Evolutionary conservation across 2,797 vertebrate species (phyloP), one percentile per base, ranked within the genome.

Genomic region (Pampus argenteus): DNA sequence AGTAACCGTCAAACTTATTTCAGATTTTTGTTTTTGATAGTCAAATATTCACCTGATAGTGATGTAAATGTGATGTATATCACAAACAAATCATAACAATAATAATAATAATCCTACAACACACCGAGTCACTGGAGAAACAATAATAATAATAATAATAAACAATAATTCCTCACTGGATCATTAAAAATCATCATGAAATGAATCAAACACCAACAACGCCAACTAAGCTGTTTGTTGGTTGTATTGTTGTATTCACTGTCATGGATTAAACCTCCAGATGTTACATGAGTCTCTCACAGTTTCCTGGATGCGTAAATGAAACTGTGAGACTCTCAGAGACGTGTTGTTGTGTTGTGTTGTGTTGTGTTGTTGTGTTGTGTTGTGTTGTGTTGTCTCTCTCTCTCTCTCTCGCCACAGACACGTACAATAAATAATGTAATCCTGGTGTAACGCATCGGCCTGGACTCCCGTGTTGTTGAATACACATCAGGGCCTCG

Each of bases 401-500:
- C 45, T 23, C 3, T 20, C 10, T 18, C 22, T 57, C 42, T 9
- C 26, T 17, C 49, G 40, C 50, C 65, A 26, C 45, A 34, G 54
- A 70, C 36, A 28, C 55, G 48, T 1, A 68, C 75, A 82, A 76
- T 79, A 82, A 74, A 84, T 78, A 74, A 81, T 73, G 84, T 79
- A 61, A 85, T 75, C 88, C 72, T 3, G 67, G 76, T 79, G 86
- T 76, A 28, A 70, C 54, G 83, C 74, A 47, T 4, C 4, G 45
- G 48, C 51, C 44, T 58, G 36, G 44, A 18, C 68, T 73, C 56
- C 52, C 72, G 86, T 74, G 45, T 54, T 29, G 72, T 9, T 40
- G 91, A 95, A 95, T 95, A 92, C 94, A 95, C 95, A 95, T 93
- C 82, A 3, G 68, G 68, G 65, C 50, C 78, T 68, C 31, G 75